These are phyloP conservation scores for Agonopterix heracliana DNA, from an alignment of 2,888 invertebrate species.

Conservation along the genomic window DNA sequence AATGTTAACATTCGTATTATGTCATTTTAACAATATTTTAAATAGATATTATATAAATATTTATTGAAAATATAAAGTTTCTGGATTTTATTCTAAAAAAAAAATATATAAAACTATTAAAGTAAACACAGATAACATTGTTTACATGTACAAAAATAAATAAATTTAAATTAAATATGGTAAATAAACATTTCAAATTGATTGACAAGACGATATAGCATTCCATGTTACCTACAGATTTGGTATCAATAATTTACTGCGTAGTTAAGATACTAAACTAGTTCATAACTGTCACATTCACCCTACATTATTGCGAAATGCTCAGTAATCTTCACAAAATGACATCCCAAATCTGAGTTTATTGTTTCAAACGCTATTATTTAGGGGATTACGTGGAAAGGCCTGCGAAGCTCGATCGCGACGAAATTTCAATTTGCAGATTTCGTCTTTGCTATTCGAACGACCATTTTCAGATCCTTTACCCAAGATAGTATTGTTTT, in stretches of 20 bases:
- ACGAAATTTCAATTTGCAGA: constrained; percentile 53
- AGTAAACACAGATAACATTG: too few relatives aligned
- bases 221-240: neutral
- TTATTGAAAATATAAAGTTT: too few relatives aligned
- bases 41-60: too few relatives aligned
- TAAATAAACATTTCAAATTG: too few relatives aligned
- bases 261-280: neutral
- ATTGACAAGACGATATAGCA: too few relatives aligned
- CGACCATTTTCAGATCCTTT: neutral
- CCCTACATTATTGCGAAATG: constrained; percentile 9
- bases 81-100: too few relatives aligned
- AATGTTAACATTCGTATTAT: too few relatives aligned
- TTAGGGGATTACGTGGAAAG: constrained; percentile 45
- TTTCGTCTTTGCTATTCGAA: constrained; percentile 13
- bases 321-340: constrained; percentile 40
- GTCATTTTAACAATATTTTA: too few relatives aligned
- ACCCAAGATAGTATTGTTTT: too few relatives aligned
- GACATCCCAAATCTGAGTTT: constrained; percentile 56
- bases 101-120: too few relatives aligned
- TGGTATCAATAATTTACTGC: neutral
- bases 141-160: too few relatives aligned
- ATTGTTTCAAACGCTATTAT: constrained; percentile 58
- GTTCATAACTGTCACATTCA: neutral
- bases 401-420: constrained; percentile 26
- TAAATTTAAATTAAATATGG: too few relatives aligned